These are phyloP conservation scores for Cyrtorhinus lividipennis DNA, from an alignment of 1,140 invertebrate genomes.

Conservation along the genomic window DNA sequence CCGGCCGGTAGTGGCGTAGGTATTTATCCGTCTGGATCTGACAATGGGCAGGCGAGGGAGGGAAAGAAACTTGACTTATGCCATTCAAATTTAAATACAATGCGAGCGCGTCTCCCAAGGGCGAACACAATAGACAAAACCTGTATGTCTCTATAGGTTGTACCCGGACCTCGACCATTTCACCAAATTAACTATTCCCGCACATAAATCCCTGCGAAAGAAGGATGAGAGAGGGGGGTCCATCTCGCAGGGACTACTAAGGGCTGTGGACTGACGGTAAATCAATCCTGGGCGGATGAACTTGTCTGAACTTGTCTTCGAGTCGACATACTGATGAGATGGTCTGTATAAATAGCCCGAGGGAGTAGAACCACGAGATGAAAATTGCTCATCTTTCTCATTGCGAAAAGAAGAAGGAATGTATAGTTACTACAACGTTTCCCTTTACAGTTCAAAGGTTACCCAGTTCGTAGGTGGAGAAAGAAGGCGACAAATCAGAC, in stretches of 20 bases:
- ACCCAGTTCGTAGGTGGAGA: too few relatives aligned
- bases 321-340: not conserved
- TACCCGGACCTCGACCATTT: not conserved
- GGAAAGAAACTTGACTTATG: slow-evolving; percentile 14
- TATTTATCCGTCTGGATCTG: slow-evolving; percentile 16
- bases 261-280: not conserved
- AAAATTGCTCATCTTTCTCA: too few relatives aligned
- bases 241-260: not conserved
- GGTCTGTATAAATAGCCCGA: too few relatives aligned
- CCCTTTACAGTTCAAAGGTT: too few relatives aligned
- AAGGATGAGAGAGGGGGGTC: not conserved
- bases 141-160: slow-evolving; percentile 13
- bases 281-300: slow-evolving; percentile 4
- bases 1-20: not conserved
- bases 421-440: too few relatives aligned
- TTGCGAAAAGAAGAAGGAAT: too few relatives aligned
- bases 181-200: slow-evolving; percentile 15
- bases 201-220: slow-evolving; percentile 9
- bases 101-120: slow-evolving; percentile 7
- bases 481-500: too few relatives aligned
- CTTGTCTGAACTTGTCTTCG: too few relatives aligned
- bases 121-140: slow-evolving; percentile 15
- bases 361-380: too few relatives aligned
- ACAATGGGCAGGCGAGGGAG: slow-evolving; percentile 9
- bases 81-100: slow-evolving; percentile 16